Base-by-base conservation (phyloP, 2,113 vertebrate genomes). In the Isurus oxyrinchus region DNA sequence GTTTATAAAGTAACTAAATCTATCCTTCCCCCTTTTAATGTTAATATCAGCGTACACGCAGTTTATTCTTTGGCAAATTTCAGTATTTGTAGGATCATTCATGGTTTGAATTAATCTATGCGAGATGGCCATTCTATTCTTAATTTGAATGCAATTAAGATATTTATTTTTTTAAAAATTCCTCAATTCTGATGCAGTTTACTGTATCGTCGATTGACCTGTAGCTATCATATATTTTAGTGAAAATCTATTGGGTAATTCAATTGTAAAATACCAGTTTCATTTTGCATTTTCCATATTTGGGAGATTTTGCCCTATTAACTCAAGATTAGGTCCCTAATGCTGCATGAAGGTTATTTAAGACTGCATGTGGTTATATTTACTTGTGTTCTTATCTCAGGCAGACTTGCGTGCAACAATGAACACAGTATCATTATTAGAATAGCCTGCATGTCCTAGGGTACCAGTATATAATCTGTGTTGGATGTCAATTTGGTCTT, bases 61-160 rank as follows among this genome's bases (percentile, higher is more conserved):
- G 67, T 95, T 76, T 95, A 27, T 95, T 16, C 94, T n/a, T 67
- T 69, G 13, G 49, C 49, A 55, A 49, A 67, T 55, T 95, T 31
- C 94, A 72, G 94, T 76, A 95, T 95, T 95, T 95, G 49, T 95
- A 31, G 25, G 49, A 27, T 91, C 88, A 91, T 23, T 59, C 25
- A 13, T 57, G 49, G 27, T 57, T 90, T 53, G 27, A 57, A 55
- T 11, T 31, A 57, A 57, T 90, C 2, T 90, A 25, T 44, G 31
- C 61, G 23, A 66, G 6, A n/a, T 95, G 27, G 67, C 66, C 55
- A 49, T 72, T 95, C 14, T 40, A 61, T 55, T 76, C 4, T 76
- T 44, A 55, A 72, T 69, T 49, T 95, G 49, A 35, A 72, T 55
- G 44, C 94, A 95, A 31, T 19, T 95, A 69, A 95, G 67, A 5